Evolutionary conservation across 2,888 invertebrate species (phyloP), one percentile per base, ranked within the genome.

Genomic region (Diachrysia chrysitis): DNA sequence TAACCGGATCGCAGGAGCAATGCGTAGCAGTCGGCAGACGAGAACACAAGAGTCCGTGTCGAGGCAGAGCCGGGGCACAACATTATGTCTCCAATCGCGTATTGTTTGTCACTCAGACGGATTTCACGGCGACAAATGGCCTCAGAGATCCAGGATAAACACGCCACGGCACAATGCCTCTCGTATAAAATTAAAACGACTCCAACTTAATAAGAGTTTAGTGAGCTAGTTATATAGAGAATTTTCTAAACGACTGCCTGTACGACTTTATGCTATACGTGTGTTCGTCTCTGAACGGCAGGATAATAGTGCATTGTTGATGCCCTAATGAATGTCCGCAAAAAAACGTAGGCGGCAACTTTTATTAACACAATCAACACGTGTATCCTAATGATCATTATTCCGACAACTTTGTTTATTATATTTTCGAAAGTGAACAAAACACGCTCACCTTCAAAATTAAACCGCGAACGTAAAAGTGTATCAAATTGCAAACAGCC

Each of bases 81-180:
- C 90, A 92, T 93, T 92, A 93, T 89, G 95, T 95, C 94, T 81
- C 72, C 79, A 71, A 77, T 80, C 68, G 85, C 83, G 87, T 89
- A 95, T 95, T 95, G 95, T 95, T 90, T 91, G 95, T 94, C 95
- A 94, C 91, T 95, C 95, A 94, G 81, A 71, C 79, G 83, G 88
- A 89, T 89, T 91, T 91, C 93, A 87, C 87, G 83, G 87, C 92
- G 94, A 95, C 95, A 95, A 95, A 95, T 95, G 91, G 92, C 89
- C 87, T 78, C 86, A 71, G 85, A 89, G 89, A 90, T 89, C 76
- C 87, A 81, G 89, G 87, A 90, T 89, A 89, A 89, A 88, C 88
- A 88, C 87, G 86, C 87, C 83, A 87, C 68, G n/a, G 78, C 82
- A 89, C 88, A 89, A 89, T 85, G 86, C 85, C 74, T 77, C 78